A percentile compares a stretch with the other conserved stretches of the same genome.
Conservation (phyloP, 2,797 vertebrate genomes). For the Aeoliscus strigatus region DNA sequence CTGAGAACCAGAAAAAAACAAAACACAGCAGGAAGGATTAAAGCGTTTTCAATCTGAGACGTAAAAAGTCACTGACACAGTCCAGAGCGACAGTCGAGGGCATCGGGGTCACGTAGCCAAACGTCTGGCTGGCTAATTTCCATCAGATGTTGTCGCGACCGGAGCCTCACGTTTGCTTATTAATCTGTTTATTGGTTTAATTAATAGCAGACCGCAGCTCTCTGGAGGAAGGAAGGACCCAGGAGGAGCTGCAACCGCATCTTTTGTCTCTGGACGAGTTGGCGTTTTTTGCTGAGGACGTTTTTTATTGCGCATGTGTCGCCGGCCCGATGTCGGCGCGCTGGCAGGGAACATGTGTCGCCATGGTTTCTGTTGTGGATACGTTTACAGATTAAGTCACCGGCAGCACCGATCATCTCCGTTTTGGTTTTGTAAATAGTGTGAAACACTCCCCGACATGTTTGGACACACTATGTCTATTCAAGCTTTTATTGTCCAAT, state of each 20-base stretch:
- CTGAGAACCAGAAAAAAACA: too few relatives aligned
- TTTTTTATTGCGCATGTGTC: slow-evolving; percentile 1
- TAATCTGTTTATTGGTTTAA: slow-evolving; percentile 65
- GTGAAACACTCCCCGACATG: slow-evolving; percentile 26
- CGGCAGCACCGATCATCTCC: slow-evolving; percentile 12
- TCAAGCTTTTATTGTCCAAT: slow-evolving; percentile 36
- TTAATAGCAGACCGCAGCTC: slow-evolving; percentile 47
- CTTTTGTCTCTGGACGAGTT: slow-evolving; percentile 22
- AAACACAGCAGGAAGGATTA: too few relatives aligned
- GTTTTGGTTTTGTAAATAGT: slow-evolving; percentile 37
- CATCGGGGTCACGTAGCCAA: slow-evolving; percentile 39
- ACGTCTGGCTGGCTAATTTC: slow-evolving; percentile 47
- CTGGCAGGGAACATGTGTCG: slow-evolving; percentile 6
- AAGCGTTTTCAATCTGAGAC: too few relatives aligned
- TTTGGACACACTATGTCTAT: slow-evolving; percentile 45
- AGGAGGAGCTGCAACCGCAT: slow-evolving; percentile 46
- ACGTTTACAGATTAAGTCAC: slow-evolving; percentile 11
- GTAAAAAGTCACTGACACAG: too few relatives aligned
- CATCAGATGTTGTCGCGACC: slow-evolving; percentile 63
- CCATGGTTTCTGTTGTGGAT: slow-evolving; percentile 2
- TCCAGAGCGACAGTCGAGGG: slow-evolving; percentile 23
- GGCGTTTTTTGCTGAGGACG: slow-evolving; percentile 6
- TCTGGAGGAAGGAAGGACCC: slow-evolving; percentile 47
- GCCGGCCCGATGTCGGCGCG: slow-evolving; percentile 2
- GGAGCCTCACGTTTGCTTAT: slow-evolving; percentile 48